Conservation (phyloP, 2,888 invertebrate genomes). For the Mesochorus sp. region DNA sequence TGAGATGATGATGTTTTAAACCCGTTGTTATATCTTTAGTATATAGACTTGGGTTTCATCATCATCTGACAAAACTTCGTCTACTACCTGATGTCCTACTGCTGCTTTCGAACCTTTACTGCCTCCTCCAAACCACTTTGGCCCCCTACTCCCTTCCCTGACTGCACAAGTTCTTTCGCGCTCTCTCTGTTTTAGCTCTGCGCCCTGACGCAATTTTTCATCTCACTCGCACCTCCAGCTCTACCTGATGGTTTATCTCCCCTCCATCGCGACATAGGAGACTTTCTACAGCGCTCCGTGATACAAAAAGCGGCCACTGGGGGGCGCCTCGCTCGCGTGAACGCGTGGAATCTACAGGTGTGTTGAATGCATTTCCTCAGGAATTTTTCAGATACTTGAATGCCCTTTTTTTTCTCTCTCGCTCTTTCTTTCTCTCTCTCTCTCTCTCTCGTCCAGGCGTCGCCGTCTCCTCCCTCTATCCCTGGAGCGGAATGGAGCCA, state of each 20-base stretch:
- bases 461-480: too few relatives aligned
- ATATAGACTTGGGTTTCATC: too few relatives aligned
- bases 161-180: constrained; percentile 30
- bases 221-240: neutral
- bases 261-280: neutral
- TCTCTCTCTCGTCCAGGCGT: too few relatives aligned
- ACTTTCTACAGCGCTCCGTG: constrained; percentile 30
- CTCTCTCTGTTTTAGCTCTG: neutral
- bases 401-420: too few relatives aligned
- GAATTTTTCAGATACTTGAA: neutral
- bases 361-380: neutral
- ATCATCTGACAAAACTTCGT: constrained; percentile 78
- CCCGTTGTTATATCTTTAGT: too few relatives aligned
- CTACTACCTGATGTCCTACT: constrained; percentile 70
- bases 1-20: too few relatives aligned
- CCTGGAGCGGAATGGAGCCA: too few relatives aligned
- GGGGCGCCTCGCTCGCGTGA: constrained; percentile 16
- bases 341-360: constrained; percentile 47
- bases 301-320: neutral
- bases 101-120: constrained; percentile 44
- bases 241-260: too few relatives aligned
- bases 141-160: constrained; percentile 54
- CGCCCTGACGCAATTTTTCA: neutral
- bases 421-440: too few relatives aligned
- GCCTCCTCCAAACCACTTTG: neutral